These are phyloP conservation scores for Hydropsyche betteni DNA, from an alignment of 2,888 invertebrate genomes.

Conservation along the genomic window DNA sequence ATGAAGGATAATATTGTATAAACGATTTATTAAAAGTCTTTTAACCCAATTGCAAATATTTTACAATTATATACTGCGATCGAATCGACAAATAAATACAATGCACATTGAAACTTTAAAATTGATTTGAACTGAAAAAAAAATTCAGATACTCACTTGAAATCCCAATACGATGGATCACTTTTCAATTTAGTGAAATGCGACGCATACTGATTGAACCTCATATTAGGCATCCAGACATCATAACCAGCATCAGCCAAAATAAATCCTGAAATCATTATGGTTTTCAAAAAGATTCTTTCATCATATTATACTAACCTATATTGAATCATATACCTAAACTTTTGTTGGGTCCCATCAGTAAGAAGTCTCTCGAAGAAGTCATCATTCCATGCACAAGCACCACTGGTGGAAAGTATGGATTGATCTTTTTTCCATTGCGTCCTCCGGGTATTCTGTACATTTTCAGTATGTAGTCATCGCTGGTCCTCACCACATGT, in stretches of 20 bases:
- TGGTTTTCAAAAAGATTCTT: neutral
- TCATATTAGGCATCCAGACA: slow-evolving; percentile 67
- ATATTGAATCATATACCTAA: slow-evolving; percentile 61
- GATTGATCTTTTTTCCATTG: slow-evolving; percentile 57
- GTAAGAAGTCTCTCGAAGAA: slow-evolving; percentile 74
- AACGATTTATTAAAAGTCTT: too few relatives aligned
- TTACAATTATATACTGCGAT: too few relatives aligned
- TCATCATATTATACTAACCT: too few relatives aligned
- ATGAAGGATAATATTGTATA: too few relatives aligned
- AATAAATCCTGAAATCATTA: slow-evolving; percentile 61
- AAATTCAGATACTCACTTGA: slow-evolving; percentile 59
- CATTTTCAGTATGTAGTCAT: slow-evolving; percentile 70
- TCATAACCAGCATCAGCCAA: slow-evolving; percentile 70
- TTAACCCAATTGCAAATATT: too few relatives aligned
- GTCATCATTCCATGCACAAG: slow-evolving; percentile 71
- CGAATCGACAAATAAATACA: too few relatives aligned
- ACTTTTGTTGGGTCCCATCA: slow-evolving; percentile 73
- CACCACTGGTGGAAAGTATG: slow-evolving; percentile 57
- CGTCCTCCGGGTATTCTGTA: slow-evolving; percentile 68
- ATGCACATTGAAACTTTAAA: too few relatives aligned
- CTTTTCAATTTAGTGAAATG: slow-evolving; percentile 60
- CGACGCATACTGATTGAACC: slow-evolving; percentile 63
- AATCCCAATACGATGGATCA: slow-evolving; percentile 66
- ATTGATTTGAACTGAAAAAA: too few relatives aligned
- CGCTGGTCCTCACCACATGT: slow-evolving; percentile 65